phyloP scores from a whole-genome alignment of 2,797 vertebrate species.

The Anniella stebbinsi region DNA sequence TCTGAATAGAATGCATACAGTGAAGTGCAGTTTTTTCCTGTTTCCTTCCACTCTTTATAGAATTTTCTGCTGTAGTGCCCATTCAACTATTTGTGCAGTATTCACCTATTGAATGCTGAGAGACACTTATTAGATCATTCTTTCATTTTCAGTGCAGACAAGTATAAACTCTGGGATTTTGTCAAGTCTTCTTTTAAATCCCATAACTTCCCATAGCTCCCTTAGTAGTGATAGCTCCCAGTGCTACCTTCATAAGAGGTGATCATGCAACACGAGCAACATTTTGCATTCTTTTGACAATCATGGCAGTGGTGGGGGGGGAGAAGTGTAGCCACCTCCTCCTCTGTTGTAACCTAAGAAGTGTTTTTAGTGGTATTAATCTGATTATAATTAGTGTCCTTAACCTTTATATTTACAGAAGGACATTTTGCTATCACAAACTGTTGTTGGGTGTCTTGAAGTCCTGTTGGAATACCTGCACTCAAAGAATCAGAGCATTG shows the following conservation, averaged over 20 bases:
- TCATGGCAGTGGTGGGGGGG: neutral
- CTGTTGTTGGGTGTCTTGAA: conserved; percentile 87
- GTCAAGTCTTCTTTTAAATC: neutral
- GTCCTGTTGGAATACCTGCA: conserved; percentile 88
- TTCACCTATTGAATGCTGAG: neutral
- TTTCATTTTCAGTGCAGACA: neutral
- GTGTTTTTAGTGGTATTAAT: neutral
- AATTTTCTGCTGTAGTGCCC: neutral
- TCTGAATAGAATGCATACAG: neutral
- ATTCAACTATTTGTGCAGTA: neutral
- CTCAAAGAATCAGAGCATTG: conserved; percentile 80
- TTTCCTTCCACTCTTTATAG: conserved; percentile 30
- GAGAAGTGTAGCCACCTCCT: neutral
- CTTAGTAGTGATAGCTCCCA: neutral
- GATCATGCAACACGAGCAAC: conserved; percentile 42
- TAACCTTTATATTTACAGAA: conserved; percentile 80
- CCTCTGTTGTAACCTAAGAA: neutral
- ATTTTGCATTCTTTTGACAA: neutral
- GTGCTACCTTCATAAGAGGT: neutral
- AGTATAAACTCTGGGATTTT: neutral
- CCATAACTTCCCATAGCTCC: neutral
- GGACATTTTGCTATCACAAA: conserved; percentile 86
- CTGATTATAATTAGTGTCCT: conserved; percentile 36
- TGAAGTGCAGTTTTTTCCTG: conserved; percentile 22
- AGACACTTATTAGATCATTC: neutral